Percentiles rank a stretch among this genome's conserved stretches.
Evolutionary conservation across 2,888 invertebrate genomes (phyloP).

Genomic region (Falcaria lacertinaria): DNA sequence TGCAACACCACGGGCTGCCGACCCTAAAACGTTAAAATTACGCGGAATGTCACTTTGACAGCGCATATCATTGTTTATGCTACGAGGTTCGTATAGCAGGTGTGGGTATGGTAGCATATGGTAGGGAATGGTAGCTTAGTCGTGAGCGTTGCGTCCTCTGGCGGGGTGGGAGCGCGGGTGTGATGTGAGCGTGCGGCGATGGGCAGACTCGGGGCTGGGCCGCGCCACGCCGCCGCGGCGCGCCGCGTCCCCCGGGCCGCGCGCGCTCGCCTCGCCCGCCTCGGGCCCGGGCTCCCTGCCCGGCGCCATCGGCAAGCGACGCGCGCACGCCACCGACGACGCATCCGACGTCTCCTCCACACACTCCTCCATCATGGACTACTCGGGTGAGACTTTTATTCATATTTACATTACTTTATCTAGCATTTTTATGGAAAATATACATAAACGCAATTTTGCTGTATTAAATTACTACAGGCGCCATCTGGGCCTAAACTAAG

Average conservation of each 20-base stretch:
- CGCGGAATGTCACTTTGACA: too few relatives aligned
- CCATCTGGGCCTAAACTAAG: too few relatives aligned
- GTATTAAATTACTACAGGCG: too few relatives aligned
- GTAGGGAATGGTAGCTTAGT: background rate
- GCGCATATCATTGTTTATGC: too few relatives aligned
- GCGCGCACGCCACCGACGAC: conserved; percentile 87
- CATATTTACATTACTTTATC: too few relatives aligned
- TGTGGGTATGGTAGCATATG: too few relatives aligned
- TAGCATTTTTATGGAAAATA: too few relatives aligned
- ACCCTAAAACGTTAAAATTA: too few relatives aligned
- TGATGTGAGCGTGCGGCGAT: conserved; percentile 19
- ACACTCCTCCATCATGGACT: conserved; percentile 92
- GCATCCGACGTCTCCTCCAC: conserved; percentile 92
- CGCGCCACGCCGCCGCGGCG: conserved; percentile 92
- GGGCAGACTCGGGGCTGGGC: conserved; percentile 89
- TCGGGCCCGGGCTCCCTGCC: conserved; percentile 89
- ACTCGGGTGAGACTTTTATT: conserved; percentile 86
- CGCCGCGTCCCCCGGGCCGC: conserved; percentile 91
- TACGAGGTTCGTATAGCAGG: too few relatives aligned
- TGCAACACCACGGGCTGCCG: too few relatives aligned
- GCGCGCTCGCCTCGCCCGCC: conserved; percentile 89
- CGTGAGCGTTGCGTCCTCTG: background rate
- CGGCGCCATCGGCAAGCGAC: conserved; percentile 91
- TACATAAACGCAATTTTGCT: too few relatives aligned
- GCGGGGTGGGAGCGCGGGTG: conserved; percentile 7